Evolutionary conservation across 2,888 invertebrate species (phyloP), one percentile per base, ranked within the genome.

Genomic region (Sinodicranocentrus sp.): DNA sequence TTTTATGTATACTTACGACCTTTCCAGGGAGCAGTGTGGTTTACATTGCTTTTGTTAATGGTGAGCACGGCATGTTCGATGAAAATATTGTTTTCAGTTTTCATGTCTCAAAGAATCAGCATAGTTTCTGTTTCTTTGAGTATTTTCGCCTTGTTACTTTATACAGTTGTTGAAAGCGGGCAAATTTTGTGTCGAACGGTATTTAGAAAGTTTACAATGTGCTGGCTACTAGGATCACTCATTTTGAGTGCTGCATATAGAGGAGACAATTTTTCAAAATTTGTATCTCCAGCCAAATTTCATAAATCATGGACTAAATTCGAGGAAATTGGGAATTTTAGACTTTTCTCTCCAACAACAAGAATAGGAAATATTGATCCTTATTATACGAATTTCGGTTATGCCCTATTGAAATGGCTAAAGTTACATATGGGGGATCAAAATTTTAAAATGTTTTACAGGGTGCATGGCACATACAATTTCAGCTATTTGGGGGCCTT

Each of bases 201-300:
- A 5, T 33, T 63, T 33, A 28, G 63, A 28, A 21, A 25, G 1
- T 63, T 63, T 33, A n/a, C 33, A 3, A 21, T 25, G 1, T n/a
- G n/a, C 3, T 63, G 63, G 63, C 3, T 17, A 6, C 13, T 17
- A 2, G 28, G 33, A 1, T 21, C 63, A 17, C 19, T 63, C 5
- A 17, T 63, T 33, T 10, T 63, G 0, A 63, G 33, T 63, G 10
- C 63, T 1, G 63, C 63, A 2, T 63, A 63, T 17, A n/a, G n/a
- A 19, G 63, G 63, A 2, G 33, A 28, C 33, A 63, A 63, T 33
- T 63, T 63, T 63, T 28, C 63, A 28, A 63, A 33, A 10, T 63
- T 63, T 33, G 19, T 63, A 33, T 28, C 63, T 2, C 63, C 63
- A 6, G 8, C 10, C 1, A 28, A 33, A 2, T 2, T 17, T 2